A percentile compares a stretch with the other conserved stretches of the same genome.
Conservation (phyloP, 2,113 vertebrate species). For the Muntiacus muntjak region DNA sequence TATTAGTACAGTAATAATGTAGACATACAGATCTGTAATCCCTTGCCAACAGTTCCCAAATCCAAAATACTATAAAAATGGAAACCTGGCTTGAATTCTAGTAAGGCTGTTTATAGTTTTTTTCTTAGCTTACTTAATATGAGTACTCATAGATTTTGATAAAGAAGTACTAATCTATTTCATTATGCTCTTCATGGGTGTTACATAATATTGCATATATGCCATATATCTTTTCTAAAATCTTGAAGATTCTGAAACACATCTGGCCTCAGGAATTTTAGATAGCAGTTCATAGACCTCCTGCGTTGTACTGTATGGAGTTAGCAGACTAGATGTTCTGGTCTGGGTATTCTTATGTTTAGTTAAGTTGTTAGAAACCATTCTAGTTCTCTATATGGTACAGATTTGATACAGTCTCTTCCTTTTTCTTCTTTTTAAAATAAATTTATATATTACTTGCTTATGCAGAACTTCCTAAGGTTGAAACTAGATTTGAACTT, state of each 20-base stretch:
- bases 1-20: neutral
- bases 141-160: neutral
- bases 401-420: neutral
- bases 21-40: neutral
- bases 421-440: neutral
- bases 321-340: neutral
- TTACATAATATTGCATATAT: neutral
- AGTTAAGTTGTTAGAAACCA: neutral
- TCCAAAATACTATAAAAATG: conserved; percentile 2
- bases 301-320: neutral
- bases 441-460: neutral
- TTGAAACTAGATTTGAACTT: neutral
- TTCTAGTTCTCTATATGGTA: neutral
- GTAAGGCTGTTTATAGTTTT: neutral
- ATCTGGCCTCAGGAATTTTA: neutral
- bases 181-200: neutral
- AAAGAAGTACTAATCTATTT: conserved; percentile 2
- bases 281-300: neutral
- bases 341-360: neutral
- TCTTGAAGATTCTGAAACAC: neutral
- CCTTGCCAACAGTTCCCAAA: neutral
- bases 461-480: neutral
- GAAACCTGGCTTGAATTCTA: conserved; percentile 2
- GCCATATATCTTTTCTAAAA: neutral
- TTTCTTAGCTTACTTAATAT: neutral